Evolutionary conservation across 2,113 vertebrate genomes (phyloP).

Genomic region (Platysteira castanea): DNA sequence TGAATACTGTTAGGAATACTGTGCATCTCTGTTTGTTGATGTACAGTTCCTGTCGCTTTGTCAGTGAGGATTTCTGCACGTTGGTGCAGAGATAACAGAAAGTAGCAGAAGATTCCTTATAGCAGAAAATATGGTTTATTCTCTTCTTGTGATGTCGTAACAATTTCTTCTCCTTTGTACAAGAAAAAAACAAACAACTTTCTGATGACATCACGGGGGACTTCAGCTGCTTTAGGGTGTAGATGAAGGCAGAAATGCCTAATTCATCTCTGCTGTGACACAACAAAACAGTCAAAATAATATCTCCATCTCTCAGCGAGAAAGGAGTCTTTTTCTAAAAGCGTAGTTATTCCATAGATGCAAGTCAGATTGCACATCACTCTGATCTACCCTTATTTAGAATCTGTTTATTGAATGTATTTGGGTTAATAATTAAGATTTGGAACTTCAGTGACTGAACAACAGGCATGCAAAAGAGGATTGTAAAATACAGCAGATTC

Average conservation of each 20-base stretch:
- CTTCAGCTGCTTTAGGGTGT: conserved; percentile 56
- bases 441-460: conserved; percentile 64
- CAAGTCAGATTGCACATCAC: conserved; percentile 60
- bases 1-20: conserved; percentile 34
- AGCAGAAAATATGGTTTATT: conserved; percentile 36
- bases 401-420: conserved; percentile 67
- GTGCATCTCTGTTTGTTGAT: conserved; percentile 25
- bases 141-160: conserved; percentile 60
- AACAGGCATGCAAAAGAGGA: conserved; percentile 50
- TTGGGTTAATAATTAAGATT: conserved; percentile 71
- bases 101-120: conserved; percentile 49
- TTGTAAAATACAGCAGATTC: conserved; percentile 43
- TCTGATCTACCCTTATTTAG: conserved; percentile 69
- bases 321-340: conserved; percentile 64
- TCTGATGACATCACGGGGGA: conserved; percentile 66
- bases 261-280: conserved; percentile 60
- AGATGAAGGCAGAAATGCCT: conserved; percentile 53
- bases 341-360: conserved; percentile 67
- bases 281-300: conserved; percentile 67
- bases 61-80: conserved; percentile 36
- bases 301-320: conserved; percentile 35
- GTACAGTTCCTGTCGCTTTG: conserved; percentile 25
- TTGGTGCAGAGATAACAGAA: conserved; percentile 17
- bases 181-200: conserved; percentile 39
- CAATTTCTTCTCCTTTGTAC: conserved; percentile 40